Base-by-base conservation (phyloP, 2,888 invertebrate species). In the Apamea anceps region DNA sequence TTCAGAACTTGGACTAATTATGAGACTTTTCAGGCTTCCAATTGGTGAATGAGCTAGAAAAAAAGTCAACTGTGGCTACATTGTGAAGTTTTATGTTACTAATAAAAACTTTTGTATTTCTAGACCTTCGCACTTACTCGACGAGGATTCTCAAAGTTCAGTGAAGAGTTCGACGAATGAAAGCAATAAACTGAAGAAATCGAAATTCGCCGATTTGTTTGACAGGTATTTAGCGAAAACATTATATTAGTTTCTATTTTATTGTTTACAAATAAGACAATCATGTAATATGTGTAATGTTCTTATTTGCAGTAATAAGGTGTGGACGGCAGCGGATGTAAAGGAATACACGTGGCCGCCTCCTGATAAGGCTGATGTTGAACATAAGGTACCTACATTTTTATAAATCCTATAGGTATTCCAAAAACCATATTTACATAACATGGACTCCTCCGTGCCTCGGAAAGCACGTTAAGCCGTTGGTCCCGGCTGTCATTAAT, bases 331-430 rank as follows among this genome's bases (percentile, higher is more conserved):
- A 28, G 98, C 99, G 76, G 98, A 98, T 93, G 98, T 99, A 75
- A 99, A 99, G 81, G 99, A 99, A 94, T 99, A 99, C 93, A 98
- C 98, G 91, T 99, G 99, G 99, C 99, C 99, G 12, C 97, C 97
- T 54, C 97, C 96, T 92, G 95, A 94, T 54, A 92, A 89, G 72
- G 87, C 92, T 63, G 93, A 93, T 85, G 92, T 88, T n/a, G 94
- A 95, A 78, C 93, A 92, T 74, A 96, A 95, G 95, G 96, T 96
- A 90, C n/a, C 13, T n/a, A 18, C 1, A 60, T 21, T n/a, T 48
- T 60, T 10, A 37, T 21, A 60, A 60, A 45, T 10, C 32, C 32
- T 37, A 54, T 7, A n/a, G 12, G 5, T 18, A n/a, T 7, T 74
- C n/a, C 10, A 21, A 42, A 42, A 42, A 42, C 42, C 42, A 42